A percentile compares a stretch with the other conserved stretches of the same genome.
These are phyloP conservation scores for Lissonota sp. DNA, from an alignment of 2,888 invertebrate species.

Conservation along the genomic window DNA sequence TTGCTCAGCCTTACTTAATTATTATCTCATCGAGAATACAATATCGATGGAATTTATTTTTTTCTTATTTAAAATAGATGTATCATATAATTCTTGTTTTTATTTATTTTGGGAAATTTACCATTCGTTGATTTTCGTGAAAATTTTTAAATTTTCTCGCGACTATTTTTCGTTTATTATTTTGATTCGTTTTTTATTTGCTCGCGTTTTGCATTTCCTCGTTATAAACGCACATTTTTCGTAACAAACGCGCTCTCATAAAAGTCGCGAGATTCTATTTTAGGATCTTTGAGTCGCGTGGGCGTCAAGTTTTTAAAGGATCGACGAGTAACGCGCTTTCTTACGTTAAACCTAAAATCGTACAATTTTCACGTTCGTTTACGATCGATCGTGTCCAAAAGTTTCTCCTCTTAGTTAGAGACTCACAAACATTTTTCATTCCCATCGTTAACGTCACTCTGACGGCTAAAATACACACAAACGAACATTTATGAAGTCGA, in stretches of 20 bases:
- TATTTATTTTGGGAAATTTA: not conserved
- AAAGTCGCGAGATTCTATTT: slow-evolving; percentile 78
- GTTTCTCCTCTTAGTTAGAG: no score
- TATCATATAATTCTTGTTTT: not conserved
- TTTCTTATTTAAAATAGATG: not conserved
- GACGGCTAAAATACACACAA: slow-evolving; percentile 52
- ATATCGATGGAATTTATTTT: not conserved
- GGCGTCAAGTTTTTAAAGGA: slow-evolving; percentile 74
- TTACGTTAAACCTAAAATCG: no score
- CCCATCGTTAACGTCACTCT: no score
- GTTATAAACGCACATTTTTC: no score
- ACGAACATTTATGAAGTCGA: no score
- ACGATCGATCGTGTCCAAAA: no score
- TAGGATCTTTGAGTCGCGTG: slow-evolving; percentile 74
- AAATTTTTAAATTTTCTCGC: not conserved
- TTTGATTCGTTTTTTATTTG: not conserved
- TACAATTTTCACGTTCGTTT: no score
- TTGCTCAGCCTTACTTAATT: not conserved
- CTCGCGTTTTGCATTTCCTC: no score
- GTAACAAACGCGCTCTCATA: slow-evolving; percentile 70
- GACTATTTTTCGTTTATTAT: slow-evolving; percentile 3
- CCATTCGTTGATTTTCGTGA: slow-evolving; percentile 2
- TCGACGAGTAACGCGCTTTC: no score
- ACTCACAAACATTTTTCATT: no score
- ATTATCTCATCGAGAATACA: not conserved